Percentiles rank a stretch among this genome's conserved stretches.
phyloP scores from a whole-genome alignment of 2,888 invertebrate genomes.

The Dryobota labecula region DNA sequence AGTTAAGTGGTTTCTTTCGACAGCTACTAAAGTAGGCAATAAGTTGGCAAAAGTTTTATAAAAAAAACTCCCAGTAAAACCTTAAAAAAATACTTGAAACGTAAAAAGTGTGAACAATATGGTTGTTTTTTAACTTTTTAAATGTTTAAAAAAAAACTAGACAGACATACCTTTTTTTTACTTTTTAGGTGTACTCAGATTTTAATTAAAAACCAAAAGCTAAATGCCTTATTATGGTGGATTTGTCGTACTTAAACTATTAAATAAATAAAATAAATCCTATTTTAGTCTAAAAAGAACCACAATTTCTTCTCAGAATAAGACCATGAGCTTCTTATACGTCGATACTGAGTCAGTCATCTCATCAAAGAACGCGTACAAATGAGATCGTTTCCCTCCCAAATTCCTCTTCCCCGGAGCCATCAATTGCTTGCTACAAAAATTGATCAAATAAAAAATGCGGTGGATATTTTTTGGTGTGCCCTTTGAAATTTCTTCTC shows the following conservation, averaged over 20 bases:
- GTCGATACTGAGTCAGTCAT: constrained; percentile 69
- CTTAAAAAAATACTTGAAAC: too few relatives aligned
- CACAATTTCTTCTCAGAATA: constrained; percentile 49
- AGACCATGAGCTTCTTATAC: constrained; percentile 46
- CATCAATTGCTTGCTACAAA: constrained; percentile 76
- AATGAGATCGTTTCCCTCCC: constrained; percentile 77
- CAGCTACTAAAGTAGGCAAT: too few relatives aligned
- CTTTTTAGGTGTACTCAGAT: too few relatives aligned
- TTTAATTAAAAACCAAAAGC: too few relatives aligned
- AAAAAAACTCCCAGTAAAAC: too few relatives aligned
- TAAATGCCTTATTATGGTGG: too few relatives aligned
- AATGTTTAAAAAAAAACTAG: too few relatives aligned
- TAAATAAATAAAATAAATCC: neutral
- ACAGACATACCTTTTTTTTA: too few relatives aligned
- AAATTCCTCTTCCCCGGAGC: constrained; percentile 65
- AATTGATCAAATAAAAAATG: constrained; percentile 80
- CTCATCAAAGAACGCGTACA: constrained; percentile 76
- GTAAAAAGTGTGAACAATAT: too few relatives aligned
- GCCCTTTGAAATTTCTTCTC: constrained; percentile 54
- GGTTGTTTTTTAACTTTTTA: too few relatives aligned
- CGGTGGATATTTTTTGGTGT: constrained; percentile 68
- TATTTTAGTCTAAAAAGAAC: neutral
- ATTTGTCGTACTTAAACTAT: neutral
- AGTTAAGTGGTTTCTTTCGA: too few relatives aligned
- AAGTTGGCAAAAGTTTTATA: too few relatives aligned